Base-by-base conservation (phyloP, 2,888 invertebrate species). In the Caenorhabditis sp. region DNA sequence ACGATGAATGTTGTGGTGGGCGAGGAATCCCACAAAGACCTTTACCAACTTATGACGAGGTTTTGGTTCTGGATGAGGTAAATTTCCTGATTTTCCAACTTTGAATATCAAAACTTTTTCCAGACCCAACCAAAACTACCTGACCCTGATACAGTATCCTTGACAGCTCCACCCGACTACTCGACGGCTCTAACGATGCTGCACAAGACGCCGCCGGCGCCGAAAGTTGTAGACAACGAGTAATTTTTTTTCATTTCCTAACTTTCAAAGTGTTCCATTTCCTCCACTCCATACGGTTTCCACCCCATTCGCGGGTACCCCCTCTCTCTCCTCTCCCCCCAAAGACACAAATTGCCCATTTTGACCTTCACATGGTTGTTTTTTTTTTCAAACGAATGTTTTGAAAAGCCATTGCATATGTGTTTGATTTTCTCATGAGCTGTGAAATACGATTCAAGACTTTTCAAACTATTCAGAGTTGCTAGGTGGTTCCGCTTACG, bases 11-110 rank as follows among this genome's bases (percentile, higher is more conserved):
- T 35, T 82, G 81, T 68, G 82, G 82, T 63, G 82, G 82, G 58
- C 14, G 82, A 41, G 82, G 82, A 7, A 61, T 82, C 16, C 74
- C 74, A 41, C 35, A 26, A 22, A 44, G 79, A 8, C 82, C 82
- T 8, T 41, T 86, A 28, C 86, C 86, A 8, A 85, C 85, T 14
- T 86, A 86, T 63, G 86, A 86, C 24, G 86, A 86, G 16, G 80
- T 84, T 16, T 22, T 80, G 12, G 73, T 80, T 2, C 19, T 68
- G 2, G 84, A 86, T 72, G 75, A 75, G 63, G 77, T 80, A 26
- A n/a, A 68, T 24, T 41, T 61, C n/a, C n/a, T n/a, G n/a, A n/a
- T n/a, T n/a, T n/a, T n/a, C n/a, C n/a, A n/a, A n/a, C n/a, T n/a
- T n/a, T n/a, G n/a, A n/a, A n/a, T n/a, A n/a, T n/a, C n/a, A n/a